Percentiles rank a stretch among this genome's conserved stretches.
phyloP scores from a whole-genome alignment of 2,113 vertebrate species.

The Eudyptes chrysolophus region DNA sequence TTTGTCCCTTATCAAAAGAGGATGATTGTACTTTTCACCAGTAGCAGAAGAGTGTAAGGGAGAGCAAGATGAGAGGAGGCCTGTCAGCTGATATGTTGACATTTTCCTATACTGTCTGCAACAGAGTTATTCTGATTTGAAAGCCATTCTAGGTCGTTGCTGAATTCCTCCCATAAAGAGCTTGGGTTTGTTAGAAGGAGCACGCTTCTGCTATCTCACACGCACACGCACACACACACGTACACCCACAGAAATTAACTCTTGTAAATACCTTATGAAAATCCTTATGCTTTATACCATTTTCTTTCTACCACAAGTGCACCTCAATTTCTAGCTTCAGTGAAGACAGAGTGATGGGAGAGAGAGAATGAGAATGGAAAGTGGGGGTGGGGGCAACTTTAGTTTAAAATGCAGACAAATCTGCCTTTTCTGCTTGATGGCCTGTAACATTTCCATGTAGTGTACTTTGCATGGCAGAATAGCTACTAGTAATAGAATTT shows the following conservation, averaged over 20 bases:
- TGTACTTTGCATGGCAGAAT: slow-evolving; percentile 93
- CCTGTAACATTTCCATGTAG: slow-evolving; percentile 91
- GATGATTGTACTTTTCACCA: not conserved
- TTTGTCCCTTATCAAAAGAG: slow-evolving; percentile 16
- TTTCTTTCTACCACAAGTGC: slow-evolving; percentile 71
- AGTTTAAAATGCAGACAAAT: slow-evolving; percentile 94
- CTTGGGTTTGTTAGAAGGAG: not conserved
- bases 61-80: slow-evolving; percentile 14
- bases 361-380: slow-evolving; percentile 22
- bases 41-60: not conserved
- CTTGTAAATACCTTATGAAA: slow-evolving; percentile 71
- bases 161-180: slow-evolving; percentile 39
- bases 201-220: not conserved
- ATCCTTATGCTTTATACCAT: slow-evolving; percentile 65
- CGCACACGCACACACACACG: not conserved
- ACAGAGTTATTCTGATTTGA: slow-evolving; percentile 49
- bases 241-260: slow-evolving; percentile 10
- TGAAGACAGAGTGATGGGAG: slow-evolving; percentile 72
- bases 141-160: slow-evolving; percentile 37
- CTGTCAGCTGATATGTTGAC: slow-evolving; percentile 41
- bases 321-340: slow-evolving; percentile 89
- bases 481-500: slow-evolving; percentile 96
- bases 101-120: slow-evolving; percentile 46
- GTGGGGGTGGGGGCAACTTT: slow-evolving; percentile 77
- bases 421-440: slow-evolving; percentile 90